These are phyloP conservation scores for Talpa occidentalis DNA, from an alignment of 2,113 vertebrate species.

Conservation along the genomic window DNA sequence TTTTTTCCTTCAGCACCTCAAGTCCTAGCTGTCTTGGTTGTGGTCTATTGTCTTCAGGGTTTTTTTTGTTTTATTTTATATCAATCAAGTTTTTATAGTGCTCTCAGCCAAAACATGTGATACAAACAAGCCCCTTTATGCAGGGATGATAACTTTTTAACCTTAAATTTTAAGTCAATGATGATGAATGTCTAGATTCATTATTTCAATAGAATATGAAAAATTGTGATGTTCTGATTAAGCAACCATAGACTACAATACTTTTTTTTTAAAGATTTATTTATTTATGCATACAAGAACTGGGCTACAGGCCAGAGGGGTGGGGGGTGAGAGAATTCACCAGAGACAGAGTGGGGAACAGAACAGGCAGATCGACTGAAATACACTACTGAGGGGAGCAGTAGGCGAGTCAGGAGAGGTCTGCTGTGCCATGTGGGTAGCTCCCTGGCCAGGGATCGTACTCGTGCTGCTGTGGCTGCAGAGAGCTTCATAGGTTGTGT, in stretches of 20 bases:
- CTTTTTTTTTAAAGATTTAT: too few species aligned
- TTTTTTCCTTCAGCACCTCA: neutral
- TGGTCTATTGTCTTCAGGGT: neutral
- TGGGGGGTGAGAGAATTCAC: too few species aligned
- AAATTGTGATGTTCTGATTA: neutral
- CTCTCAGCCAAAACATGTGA: neutral
- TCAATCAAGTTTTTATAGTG: neutral
- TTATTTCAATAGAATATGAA: neutral
- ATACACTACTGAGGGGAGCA: too few species aligned
- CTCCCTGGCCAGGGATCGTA: too few species aligned
- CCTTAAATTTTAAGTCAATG: neutral
- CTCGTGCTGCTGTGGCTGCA: too few species aligned
- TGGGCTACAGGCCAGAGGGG: too few species aligned
- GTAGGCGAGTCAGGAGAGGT: too few species aligned
- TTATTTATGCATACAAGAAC: too few species aligned
- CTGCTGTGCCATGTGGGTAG: too few species aligned
- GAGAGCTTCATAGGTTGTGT: too few species aligned
- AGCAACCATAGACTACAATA: neutral
- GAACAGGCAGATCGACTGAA: too few species aligned
- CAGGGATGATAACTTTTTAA: neutral
- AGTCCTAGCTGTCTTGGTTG: neutral
- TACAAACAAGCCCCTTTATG: neutral
- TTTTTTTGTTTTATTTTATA: neutral
- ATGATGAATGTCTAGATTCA: neutral
- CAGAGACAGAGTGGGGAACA: too few species aligned